Base-by-base conservation (phyloP, 2,888 invertebrate genomes). In the Oligia strigilis region DNA sequence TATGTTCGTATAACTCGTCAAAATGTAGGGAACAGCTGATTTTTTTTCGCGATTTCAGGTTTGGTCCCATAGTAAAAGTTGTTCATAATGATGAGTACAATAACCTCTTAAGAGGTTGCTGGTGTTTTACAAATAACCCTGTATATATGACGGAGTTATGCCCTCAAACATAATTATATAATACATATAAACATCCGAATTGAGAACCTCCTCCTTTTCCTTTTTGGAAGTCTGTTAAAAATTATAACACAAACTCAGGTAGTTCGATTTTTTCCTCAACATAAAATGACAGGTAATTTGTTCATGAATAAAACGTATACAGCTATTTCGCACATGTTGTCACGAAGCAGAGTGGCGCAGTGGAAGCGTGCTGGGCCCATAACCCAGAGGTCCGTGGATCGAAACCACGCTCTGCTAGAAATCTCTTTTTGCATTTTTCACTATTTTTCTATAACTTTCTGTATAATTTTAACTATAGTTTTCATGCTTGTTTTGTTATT, bases 351-450 rank as follows among this genome's bases (percentile, higher is more conserved):
- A 98, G 98, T 98, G 98, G 98, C 98, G 98, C 98, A 98, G 98
- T 98, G 98, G 98, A 98, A 98, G 98, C 98, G 98, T 98, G 98
- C 98, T 98, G 98, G 98, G 98, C 98, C 98, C 98, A 98, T 98
- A 98, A 98, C 98, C 98, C 98, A 98, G 98, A 98, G 98, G 98
- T 98, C 98, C 98, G 98, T 98, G 98, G 98, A 98, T 98, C 98
- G 98, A 98, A 98, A 98, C 98, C 98, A 98, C 98, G 98, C 98
- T 98, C 98, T 98, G 98, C 98, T 98, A 98, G 9, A 69, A 65
- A 60, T 1, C n/a, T n/a, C 55, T 89, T 91, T 93, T 92, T 93
- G 86, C 11, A 23, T 84, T 78, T 78, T 73, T 43, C 19, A 13
- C 2, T 36, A 58, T 80, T 76, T 81, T 71, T 75, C 85, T 89